Evolutionary conservation across 2,888 invertebrate genomes (phyloP).

Genomic region (Caenorhabditis becei): DNA sequence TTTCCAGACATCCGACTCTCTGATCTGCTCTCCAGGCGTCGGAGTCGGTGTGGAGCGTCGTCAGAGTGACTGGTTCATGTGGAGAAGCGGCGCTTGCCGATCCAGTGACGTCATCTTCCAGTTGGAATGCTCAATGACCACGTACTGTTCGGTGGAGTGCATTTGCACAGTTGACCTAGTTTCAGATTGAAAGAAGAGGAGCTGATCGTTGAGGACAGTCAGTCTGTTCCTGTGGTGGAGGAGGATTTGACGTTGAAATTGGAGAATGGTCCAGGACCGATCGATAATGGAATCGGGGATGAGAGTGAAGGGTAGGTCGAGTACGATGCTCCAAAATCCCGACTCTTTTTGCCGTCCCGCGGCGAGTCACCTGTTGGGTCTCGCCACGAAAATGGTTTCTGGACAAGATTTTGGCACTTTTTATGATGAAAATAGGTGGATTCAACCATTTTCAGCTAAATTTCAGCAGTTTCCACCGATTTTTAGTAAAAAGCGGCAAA

Average conservation of each 20-base stretch:
- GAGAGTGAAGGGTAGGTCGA: slow-evolving; percentile 1
- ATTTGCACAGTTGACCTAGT: neutral
- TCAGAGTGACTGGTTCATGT: slow-evolving; percentile 62
- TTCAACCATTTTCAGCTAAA: too few species aligned
- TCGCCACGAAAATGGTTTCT: too few species aligned
- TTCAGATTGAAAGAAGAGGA: slow-evolving; percentile 36
- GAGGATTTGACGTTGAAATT: slow-evolving; percentile 20
- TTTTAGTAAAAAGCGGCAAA: too few species aligned
- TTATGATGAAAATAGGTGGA: too few species aligned
- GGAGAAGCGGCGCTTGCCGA: slow-evolving; percentile 49
- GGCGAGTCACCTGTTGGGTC: too few species aligned
- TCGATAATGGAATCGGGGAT: slow-evolving; percentile 30
- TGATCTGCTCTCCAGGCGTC: slow-evolving; percentile 52
- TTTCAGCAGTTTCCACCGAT: too few species aligned
- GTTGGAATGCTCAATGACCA: slow-evolving; percentile 44
- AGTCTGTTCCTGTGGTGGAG: neutral
- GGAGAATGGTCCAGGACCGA: slow-evolving; percentile 3
- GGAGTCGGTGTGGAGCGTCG: slow-evolving; percentile 58
- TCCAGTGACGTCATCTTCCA: slow-evolving; percentile 44
- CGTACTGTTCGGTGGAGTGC: neutral
- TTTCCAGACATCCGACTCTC: slow-evolving; percentile 34
- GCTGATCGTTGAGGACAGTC: neutral
- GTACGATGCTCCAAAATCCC: too few species aligned
- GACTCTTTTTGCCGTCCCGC: too few species aligned
- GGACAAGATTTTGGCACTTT: too few species aligned